Evolutionary conservation across 2,888 invertebrate species (phyloP).

Genomic region (Orthosia gothica): DNA sequence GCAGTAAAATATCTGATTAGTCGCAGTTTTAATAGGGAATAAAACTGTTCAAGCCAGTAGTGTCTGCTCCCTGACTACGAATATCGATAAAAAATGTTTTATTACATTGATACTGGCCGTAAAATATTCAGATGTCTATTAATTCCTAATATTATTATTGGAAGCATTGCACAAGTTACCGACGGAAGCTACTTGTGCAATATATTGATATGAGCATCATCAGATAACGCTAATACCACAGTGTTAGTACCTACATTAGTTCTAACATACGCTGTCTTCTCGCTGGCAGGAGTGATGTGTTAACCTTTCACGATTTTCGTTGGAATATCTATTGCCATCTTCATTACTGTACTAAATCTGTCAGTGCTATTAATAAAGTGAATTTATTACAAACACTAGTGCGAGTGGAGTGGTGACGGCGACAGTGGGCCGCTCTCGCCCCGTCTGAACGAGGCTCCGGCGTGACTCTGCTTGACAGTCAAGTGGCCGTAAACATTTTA

Average conservation of each 20-base stretch:
- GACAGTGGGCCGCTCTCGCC: constrained; percentile 12
- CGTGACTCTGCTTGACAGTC: constrained; percentile 62
- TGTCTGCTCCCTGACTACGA: constrained; percentile 17
- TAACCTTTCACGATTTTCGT: constrained; percentile 40
- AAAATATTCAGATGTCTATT: constrained; percentile 31
- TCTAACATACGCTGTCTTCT: background rate
- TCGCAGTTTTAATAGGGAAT: constrained; percentile 50
- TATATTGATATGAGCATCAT: constrained; percentile 7
- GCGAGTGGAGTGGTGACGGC: constrained; percentile 46
- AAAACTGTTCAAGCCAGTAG: constrained; percentile 48
- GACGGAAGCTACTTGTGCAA: constrained; percentile 7
- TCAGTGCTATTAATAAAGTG: constrained; percentile 54
- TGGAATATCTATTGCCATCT: constrained; percentile 34
- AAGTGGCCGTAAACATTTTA: constrained; percentile 73
- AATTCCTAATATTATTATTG: constrained; percentile 21
- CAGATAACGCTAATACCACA: constrained; percentile 7
- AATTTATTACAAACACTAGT: constrained; percentile 53
- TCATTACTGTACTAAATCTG: constrained; percentile 55
- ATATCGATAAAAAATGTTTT: constrained; percentile 41
- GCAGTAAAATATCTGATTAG: constrained; percentile 62
- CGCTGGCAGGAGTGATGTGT: constrained; percentile 7
- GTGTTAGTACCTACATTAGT: background rate
- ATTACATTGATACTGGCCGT: constrained; percentile 20
- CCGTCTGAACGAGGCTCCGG: constrained; percentile 61
- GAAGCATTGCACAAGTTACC: background rate